Conservation (phyloP, 2,797 vertebrate species). For the Sebastes reedi region DNA sequence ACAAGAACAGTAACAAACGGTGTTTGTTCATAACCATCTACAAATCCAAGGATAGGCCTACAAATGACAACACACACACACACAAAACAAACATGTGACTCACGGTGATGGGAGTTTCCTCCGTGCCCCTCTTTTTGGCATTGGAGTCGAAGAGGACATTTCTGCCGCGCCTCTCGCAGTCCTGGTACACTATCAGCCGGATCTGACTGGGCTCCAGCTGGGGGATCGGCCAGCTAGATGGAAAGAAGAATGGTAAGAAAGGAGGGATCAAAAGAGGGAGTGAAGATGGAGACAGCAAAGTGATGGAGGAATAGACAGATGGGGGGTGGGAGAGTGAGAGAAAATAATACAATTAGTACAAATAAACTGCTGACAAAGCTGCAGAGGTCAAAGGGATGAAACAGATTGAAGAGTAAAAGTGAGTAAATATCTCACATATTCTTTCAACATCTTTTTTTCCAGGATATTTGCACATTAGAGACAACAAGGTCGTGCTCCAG, state of each 20-base stretch:
- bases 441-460: neutral
- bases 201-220: constrained; percentile 97
- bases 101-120: constrained; percentile 91
- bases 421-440: neutral
- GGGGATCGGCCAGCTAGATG: constrained; percentile 91
- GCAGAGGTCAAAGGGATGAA: neutral
- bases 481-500: neutral
- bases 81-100: constrained; percentile 65
- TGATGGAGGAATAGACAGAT: neutral
- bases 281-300: neutral
- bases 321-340: neutral
- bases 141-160: constrained; percentile 98
- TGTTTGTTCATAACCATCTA: neutral
- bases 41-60: neutral
- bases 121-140: constrained; percentile 89
- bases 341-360: constrained; percentile 1
- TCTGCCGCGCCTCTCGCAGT: constrained; percentile 95
- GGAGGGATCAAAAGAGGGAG: too few species aligned
- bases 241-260: neutral
- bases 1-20: neutral
- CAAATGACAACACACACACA: neutral
- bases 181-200: constrained; percentile 97
- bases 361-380: neutral
- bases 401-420: neutral
- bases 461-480: neutral